Base-by-base conservation (phyloP, 1,140 invertebrate species). In the Ceratosolen fusciceps region DNA sequence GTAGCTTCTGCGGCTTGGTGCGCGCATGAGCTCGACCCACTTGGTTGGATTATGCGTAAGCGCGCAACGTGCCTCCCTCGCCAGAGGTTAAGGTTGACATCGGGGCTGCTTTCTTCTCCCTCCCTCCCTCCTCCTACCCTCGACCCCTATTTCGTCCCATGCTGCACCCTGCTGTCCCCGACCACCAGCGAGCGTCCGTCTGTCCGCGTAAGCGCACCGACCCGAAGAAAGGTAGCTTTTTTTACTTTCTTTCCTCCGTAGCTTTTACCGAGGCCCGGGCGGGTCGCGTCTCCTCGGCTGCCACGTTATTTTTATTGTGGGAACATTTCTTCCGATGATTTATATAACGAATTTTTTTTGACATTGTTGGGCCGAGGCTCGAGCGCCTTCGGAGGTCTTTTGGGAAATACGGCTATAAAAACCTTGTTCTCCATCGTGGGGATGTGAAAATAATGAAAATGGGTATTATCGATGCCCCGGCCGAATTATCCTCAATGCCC, bases 1-100 rank as follows among this genome's bases (percentile, higher is more conserved):
- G n/a, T n/a, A n/a, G n/a, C n/a, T n/a, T n/a, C n/a, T n/a, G n/a
- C n/a, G n/a, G n/a, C n/a, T n/a, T n/a, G n/a, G n/a, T 52, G 34
- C 14, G 21, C 29, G 74, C 74, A 76, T 52, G 74, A 62, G 37
- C 37, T 31, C 24, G 26, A 54, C 54, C 67, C 43, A 26, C 47
- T 71, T 71, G 43, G 12, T 10, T 58, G 74, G 74, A 76, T 76
- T 76, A 76, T 49, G 29, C 34, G 29, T 21, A 31, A 26, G 14
- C 29, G 70, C 1, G n/a, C 31, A 24, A 49, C 24, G 43, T 52
- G 39, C 43, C 4, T 65, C 10, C 31, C 37, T 9, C 8, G 31
- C n/a, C 31, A 52, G 10, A 68, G 47, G 47, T 71, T 71, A 71
- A 62, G 73, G 60, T 75, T 62, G 21, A 65, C 43, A 60, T 75